Evolutionary conservation across 2,888 invertebrate genomes (phyloP).

Genomic region (Smittia aterrima): DNA sequence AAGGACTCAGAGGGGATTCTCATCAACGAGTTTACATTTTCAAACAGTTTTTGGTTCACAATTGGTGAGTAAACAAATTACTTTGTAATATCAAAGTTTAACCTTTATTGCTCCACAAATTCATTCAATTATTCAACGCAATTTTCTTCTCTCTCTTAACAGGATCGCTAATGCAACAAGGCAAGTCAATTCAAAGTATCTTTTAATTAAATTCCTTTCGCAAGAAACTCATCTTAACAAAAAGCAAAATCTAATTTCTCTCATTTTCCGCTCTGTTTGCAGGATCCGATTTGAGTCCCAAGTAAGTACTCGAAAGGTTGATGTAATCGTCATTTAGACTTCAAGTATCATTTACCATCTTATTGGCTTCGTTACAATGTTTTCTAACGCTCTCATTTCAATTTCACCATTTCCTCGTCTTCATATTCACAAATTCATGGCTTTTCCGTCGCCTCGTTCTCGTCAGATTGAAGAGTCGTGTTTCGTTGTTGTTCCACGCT

Average conservation of each 20-base stretch:
- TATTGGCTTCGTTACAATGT: constrained; percentile 16
- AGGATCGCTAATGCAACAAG: constrained; percentile 40
- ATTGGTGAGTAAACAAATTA: constrained; percentile 59
- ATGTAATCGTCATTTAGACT: constrained; percentile 3
- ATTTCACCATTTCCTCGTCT: constrained; percentile 13
- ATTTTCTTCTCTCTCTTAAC: not conserved
- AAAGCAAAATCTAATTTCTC: not conserved
- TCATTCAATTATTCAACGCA: no score
- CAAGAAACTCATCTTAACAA: no score
- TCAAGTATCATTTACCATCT: constrained; percentile 19
- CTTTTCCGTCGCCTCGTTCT: not conserved
- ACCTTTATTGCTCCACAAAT: not conserved
- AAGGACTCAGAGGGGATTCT: constrained; percentile 76
- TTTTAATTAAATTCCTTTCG: not conserved
- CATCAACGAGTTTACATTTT: constrained; percentile 87
- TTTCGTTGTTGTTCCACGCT: not conserved
- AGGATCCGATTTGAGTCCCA: constrained; percentile 36
- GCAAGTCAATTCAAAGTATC: constrained; percentile 4
- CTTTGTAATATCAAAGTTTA: not conserved
- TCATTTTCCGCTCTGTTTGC: not conserved
- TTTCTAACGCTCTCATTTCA: constrained; percentile 25
- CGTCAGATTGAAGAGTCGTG: not conserved
- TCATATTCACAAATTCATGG: not conserved
- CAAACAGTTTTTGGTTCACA: constrained; percentile 94
- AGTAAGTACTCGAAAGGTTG: constrained; percentile 12